A percentile compares a stretch with the other conserved stretches of the same genome.
Evolutionary conservation across 2,888 invertebrate genomes (phyloP).

Genomic region (Latrodectus elegans): DNA sequence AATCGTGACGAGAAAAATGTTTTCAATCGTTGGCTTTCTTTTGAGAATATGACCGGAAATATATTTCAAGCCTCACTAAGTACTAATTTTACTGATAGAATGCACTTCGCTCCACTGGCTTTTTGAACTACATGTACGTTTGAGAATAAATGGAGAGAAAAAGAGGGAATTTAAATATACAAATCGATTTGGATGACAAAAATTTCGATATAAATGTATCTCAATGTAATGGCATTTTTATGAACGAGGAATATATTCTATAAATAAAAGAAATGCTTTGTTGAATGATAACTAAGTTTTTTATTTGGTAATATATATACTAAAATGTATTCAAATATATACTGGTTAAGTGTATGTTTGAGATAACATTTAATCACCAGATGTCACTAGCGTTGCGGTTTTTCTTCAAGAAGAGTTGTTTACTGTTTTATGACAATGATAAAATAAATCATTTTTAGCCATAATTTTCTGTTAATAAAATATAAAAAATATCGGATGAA

Average conservation of each 20-base stretch:
- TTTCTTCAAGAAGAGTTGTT: neutral
- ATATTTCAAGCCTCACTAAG: slow-evolving; percentile 58
- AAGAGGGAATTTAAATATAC: slow-evolving; percentile 15
- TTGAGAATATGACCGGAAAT: neutral
- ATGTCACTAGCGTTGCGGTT: neutral
- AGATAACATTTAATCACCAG: neutral
- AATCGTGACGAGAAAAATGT: slow-evolving; percentile 31
- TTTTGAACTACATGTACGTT: slow-evolving; percentile 17
- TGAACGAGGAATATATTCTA: too few relatives aligned
- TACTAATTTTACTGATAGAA: slow-evolving; percentile 32
- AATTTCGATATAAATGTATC: too few relatives aligned
- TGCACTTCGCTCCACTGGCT: slow-evolving; percentile 25
- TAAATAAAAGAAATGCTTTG: too few relatives aligned
- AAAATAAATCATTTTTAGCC: too few relatives aligned
- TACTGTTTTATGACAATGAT: neutral
- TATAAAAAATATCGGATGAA: too few relatives aligned
- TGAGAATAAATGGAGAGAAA: slow-evolving; percentile 16
- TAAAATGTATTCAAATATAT: too few relatives aligned
- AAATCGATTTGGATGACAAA: neutral
- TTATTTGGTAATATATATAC: too few relatives aligned
- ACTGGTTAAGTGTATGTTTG: neutral
- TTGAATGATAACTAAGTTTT: too few relatives aligned
- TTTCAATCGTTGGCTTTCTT: neutral
- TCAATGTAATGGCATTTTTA: too few relatives aligned
- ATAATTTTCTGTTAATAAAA: too few relatives aligned